Evolutionary conservation across 1,140 invertebrate species (phyloP), one percentile per base, ranked within the genome.

Genomic region (Laupala kohalensis): DNA sequence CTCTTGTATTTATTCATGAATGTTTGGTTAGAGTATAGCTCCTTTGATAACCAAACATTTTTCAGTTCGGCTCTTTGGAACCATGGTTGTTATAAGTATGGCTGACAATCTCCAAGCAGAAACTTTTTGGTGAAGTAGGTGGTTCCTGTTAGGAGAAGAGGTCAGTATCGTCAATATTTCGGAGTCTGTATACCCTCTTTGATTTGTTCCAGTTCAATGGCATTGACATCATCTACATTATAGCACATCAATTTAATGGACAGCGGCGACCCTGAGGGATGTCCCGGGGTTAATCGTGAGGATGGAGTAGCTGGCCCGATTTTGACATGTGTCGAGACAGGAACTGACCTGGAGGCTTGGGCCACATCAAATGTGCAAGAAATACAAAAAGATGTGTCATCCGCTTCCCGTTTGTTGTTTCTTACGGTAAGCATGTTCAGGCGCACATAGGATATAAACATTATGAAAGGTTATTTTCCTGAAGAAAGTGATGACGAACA

Each of bases 201-300:
- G 37, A 0, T 28, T 68, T 68, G 67, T 68, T 19, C 25, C 27
- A 29, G 19, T 29, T 68, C 67, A 68, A 19, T 29, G 27, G 29
- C 67, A 37, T 68, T 68, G 67, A 68, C 29, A 29, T 29, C 27
- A 25, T 28, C 37, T 68, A 23, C 23, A 27, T 68, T 9, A 19
- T 27, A 68, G n/a, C 67, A 27, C 25, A 24, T 64, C 29, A 27
- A 63, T 30, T 63, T 70, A 70, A 70, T 70, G 69, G 69, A 70
- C 29, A 70, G 69, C 37, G n/a, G 30, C 63, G 71, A 64, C 64
- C 30, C 66, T 15, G 37, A 69, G 71, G 30, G 27, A 26, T n/a
- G 25, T 25, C 23, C 30, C 63, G 62, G 27, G 28, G 29, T 69
- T 64, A 28, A 69, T 26, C 9, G 63, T n/a, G 37, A 24, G 25